Conservation (phyloP, 2,888 invertebrate species). For the Drepana falcataria region DNA sequence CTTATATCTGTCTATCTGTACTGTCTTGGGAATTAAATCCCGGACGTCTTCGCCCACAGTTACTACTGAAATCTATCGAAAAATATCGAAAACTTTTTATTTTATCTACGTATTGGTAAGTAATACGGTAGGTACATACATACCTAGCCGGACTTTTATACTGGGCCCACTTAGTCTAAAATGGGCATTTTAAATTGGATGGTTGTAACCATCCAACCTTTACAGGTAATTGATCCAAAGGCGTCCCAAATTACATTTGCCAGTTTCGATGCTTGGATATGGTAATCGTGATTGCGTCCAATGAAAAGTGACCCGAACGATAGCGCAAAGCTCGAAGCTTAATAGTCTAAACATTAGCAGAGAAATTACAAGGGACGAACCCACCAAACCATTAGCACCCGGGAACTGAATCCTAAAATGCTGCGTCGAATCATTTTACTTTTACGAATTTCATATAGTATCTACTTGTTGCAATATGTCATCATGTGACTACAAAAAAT, state of each 20-base stretch:
- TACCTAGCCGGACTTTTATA: too few species aligned
- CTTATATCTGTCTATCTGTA: too few species aligned
- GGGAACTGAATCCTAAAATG: conserved; percentile 25
- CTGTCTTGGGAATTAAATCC: too few species aligned
- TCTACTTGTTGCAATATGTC: too few species aligned
- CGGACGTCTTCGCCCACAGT: too few species aligned
- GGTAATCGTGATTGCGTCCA: conserved; percentile 22
- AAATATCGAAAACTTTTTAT: too few species aligned
- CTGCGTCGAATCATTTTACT: conserved; percentile 8
- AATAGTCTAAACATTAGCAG: conserved; percentile 51
- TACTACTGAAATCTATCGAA: too few species aligned
- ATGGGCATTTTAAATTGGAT: too few species aligned
- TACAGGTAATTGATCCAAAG: background rate
- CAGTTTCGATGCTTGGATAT: conserved; percentile 8
- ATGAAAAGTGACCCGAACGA: conserved; percentile 38
- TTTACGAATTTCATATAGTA: background rate
- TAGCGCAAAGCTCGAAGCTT: conserved; percentile 33
- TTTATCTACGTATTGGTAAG: too few species aligned
- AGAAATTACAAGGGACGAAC: conserved; percentile 55
- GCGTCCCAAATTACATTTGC: conserved; percentile 2
- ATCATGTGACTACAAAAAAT: too few species aligned
- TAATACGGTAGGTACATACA: too few species aligned
- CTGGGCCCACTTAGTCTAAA: too few species aligned
- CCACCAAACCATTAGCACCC: conserved; percentile 46
- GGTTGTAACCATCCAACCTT: background rate